Percentiles rank a stretch among this genome's conserved stretches.
phyloP scores from a whole-genome alignment of 2,113 vertebrate genomes.

The Dipodomys spectabilis region DNA sequence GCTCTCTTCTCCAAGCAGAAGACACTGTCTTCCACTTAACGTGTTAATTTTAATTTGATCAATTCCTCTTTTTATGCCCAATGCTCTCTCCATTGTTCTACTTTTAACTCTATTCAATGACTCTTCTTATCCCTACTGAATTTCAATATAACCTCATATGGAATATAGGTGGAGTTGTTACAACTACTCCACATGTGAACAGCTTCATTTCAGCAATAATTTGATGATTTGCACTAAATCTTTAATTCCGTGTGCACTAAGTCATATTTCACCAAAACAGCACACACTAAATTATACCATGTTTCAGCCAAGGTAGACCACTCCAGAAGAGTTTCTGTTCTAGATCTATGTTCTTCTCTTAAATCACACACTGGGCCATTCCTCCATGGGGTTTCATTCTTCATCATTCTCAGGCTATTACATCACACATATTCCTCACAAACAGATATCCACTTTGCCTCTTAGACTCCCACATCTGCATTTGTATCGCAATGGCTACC shows the following conservation, averaged over 20 bases:
- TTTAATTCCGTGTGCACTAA: not conserved
- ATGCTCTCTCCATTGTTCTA: not conserved
- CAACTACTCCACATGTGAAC: not conserved
- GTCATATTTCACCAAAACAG: too few species aligned
- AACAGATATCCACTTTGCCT: not conserved
- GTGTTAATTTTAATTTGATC: slow-evolving; percentile 10
- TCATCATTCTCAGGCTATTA: not conserved
- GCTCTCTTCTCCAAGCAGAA: not conserved
- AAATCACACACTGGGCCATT: not conserved
- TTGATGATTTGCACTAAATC: not conserved
- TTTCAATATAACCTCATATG: not conserved
- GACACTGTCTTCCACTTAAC: not conserved
- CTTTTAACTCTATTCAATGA: too few species aligned
- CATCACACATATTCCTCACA: not conserved
- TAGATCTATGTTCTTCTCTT: not conserved
- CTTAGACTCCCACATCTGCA: not conserved
- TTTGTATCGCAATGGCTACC: not conserved
- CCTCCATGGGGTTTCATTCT: not conserved
- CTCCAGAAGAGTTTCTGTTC: not conserved
- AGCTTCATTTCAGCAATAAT: not conserved
- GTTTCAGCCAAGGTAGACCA: not conserved
- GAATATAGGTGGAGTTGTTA: not conserved
- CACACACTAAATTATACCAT: too few species aligned
- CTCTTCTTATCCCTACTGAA: not conserved
- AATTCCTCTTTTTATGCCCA: not conserved